Evolutionary conservation across 2,113 vertebrate genomes (phyloP).

Genomic region (Scomber scombrus): DNA sequence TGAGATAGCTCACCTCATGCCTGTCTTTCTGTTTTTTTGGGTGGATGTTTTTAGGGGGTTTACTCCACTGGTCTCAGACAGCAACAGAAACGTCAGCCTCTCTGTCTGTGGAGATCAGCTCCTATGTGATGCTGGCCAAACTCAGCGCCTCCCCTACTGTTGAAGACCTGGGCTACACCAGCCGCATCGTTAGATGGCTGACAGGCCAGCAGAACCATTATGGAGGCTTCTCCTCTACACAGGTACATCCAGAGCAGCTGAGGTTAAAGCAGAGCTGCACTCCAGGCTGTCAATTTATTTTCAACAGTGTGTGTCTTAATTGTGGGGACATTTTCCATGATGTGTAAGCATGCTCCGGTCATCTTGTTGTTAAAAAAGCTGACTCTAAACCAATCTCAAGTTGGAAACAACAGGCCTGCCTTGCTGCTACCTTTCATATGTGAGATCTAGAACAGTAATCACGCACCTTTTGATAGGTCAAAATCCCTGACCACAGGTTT

Average conservation of each 20-base stretch:
- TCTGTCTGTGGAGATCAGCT: conserved; percentile 85
- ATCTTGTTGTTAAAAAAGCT: too few relatives aligned
- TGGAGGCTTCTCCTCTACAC: conserved; percentile 89
- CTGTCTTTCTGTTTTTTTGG: not conserved
- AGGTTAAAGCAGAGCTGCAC: too few relatives aligned
- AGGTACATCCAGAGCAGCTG: conserved; percentile 75
- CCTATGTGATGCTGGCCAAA: conserved; percentile 85
- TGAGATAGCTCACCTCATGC: too few relatives aligned
- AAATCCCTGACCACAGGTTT: not conserved
- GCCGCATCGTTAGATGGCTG: conserved; percentile 63
- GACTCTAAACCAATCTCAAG: too few relatives aligned
- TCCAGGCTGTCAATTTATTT: too few relatives aligned
- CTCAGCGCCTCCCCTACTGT: conserved; percentile 64
- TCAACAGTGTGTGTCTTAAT: too few relatives aligned
- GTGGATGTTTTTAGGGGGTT: conserved; percentile 49
- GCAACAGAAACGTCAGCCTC: conserved; percentile 56
- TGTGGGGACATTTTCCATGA: too few relatives aligned
- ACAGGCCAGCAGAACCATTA: conserved; percentile 84
- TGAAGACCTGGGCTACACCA: conserved; percentile 75
- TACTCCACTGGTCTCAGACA: conserved; percentile 75
- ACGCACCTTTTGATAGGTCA: not conserved
- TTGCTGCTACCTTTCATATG: too few relatives aligned
- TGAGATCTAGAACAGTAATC: not conserved
- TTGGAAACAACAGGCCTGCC: too few relatives aligned
- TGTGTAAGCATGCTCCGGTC: too few relatives aligned